Percentiles rank a stretch among this genome's conserved stretches.
These are phyloP conservation scores for Meiosimyza decipiens DNA, from an alignment of 2,888 invertebrate species.

Conservation along the genomic window DNA sequence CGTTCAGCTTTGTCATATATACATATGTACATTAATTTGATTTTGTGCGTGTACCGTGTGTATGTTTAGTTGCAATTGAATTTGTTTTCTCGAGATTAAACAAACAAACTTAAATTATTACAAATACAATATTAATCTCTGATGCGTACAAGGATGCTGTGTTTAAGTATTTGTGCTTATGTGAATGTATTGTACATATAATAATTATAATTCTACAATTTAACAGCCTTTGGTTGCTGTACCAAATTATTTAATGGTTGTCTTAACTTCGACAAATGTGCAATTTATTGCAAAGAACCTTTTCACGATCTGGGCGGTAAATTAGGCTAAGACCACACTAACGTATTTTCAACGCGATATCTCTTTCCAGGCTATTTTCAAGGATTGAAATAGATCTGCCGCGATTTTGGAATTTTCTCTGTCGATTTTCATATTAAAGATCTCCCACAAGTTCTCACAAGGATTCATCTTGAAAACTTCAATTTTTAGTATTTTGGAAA, in stretches of 20 bases:
- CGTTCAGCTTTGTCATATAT: background rate
- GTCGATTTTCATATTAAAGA: no score
- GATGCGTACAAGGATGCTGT: slow-evolving; percentile 1
- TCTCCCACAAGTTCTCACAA: no score
- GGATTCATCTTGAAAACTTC: no score
- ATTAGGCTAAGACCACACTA: no score
- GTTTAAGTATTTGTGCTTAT: background rate
- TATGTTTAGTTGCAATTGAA: slow-evolving; percentile 24
- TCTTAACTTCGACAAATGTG: no score
- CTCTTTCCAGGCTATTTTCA: no score
- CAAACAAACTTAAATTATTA: background rate
- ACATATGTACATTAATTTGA: slow-evolving; percentile 14
- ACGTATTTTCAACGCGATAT: background rate
- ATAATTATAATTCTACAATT: slow-evolving; percentile 18
- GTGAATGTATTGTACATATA: background rate
- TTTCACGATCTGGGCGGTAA: no score
- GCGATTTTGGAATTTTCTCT: no score
- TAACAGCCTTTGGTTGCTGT: slow-evolving; percentile 1
- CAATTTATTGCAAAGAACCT: background rate
- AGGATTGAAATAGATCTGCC: no score
- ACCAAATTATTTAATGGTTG: no score
- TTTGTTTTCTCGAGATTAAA: slow-evolving; percentile 14
- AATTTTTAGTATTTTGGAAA: no score
- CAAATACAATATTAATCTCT: slow-evolving; percentile 9
- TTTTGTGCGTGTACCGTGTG: slow-evolving; percentile 13